Percentiles rank a stretch among this genome's conserved stretches.
phyloP scores from a whole-genome alignment of 2,888 invertebrate species.

The Synergus itoensis region DNA sequence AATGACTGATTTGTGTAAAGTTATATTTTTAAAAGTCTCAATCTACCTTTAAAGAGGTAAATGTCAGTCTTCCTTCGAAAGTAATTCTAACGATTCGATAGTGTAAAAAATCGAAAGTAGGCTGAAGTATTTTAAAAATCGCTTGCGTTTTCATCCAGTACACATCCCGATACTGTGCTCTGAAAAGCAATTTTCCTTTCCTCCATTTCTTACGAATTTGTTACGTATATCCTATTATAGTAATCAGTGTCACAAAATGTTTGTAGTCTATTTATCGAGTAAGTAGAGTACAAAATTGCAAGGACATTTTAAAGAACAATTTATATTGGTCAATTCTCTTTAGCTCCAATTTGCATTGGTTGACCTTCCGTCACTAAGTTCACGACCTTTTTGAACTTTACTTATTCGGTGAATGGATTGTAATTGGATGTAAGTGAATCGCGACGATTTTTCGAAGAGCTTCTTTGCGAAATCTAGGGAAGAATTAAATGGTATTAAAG shows the following conservation, averaged over 20 bases:
- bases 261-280: neutral
- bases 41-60: conserved; percentile 9
- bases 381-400: neutral
- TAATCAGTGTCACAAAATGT: conserved; percentile 54
- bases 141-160: conserved; percentile 70
- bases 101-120: conserved; percentile 2
- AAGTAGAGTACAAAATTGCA: neutral
- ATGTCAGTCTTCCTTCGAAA: conserved; percentile 6
- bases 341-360: no score
- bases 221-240: conserved; percentile 58
- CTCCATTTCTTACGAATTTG: conserved; percentile 57
- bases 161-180: conserved; percentile 69
- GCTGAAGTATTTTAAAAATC: conserved; percentile 32
- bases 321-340: no score
- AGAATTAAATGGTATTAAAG: neutral
- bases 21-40: conserved; percentile 2
- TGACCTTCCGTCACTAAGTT: no score
- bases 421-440: conserved; percentile 62
- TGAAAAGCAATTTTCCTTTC: conserved; percentile 58
- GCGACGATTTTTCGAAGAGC: conserved; percentile 61
- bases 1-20: conserved; percentile 17
- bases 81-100: neutral
- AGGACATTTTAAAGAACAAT: no score
- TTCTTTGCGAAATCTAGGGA: neutral
- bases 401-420: neutral